Conservation (phyloP, 1,140 invertebrate species). For the Sitodiplosis mosellana region DNA sequence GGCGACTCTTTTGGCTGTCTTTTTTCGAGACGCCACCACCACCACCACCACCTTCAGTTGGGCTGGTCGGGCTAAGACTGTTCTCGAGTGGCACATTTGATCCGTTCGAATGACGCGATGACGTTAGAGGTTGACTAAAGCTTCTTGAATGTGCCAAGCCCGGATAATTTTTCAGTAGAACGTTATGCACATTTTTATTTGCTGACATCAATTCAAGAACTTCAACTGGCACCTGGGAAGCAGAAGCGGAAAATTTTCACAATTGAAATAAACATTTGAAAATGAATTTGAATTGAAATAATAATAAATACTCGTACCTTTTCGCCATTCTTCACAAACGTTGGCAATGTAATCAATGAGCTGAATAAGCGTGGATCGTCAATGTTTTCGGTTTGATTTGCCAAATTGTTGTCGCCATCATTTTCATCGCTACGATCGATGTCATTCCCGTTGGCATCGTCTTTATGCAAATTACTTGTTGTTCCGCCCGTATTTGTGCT, state of each 20-base stretch:
- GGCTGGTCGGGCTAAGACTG: slow-evolving; percentile 10
- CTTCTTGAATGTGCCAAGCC: slow-evolving; percentile 48
- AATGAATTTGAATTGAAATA: not conserved
- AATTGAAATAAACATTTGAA: not conserved
- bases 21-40: slow-evolving; percentile 3
- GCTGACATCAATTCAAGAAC: slow-evolving; percentile 52
- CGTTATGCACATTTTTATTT: slow-evolving; percentile 46
- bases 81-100: slow-evolving; percentile 10
- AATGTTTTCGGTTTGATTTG: slow-evolving; percentile 1
- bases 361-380: slow-evolving; percentile 37
- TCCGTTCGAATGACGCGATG: slow-evolving; percentile 4
- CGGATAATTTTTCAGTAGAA: slow-evolving; percentile 54
- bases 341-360: slow-evolving; percentile 64
- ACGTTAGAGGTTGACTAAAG: slow-evolving; percentile 37
- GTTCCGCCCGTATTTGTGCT: slow-evolving; percentile 40
- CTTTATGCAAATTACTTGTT: slow-evolving; percentile 10
- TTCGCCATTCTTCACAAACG: slow-evolving; percentile 59
- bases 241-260: not conserved
- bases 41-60: slow-evolving; percentile 9
- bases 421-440: slow-evolving; percentile 10
- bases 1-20: slow-evolving; percentile 1
- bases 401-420: slow-evolving; percentile 13
- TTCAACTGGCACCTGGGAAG: slow-evolving; percentile 44
- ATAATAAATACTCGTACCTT: slow-evolving; percentile 16
- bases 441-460: slow-evolving; percentile 18